Conservation (phyloP, 2,797 vertebrate species). For the Denticeps clupeoides region DNA sequence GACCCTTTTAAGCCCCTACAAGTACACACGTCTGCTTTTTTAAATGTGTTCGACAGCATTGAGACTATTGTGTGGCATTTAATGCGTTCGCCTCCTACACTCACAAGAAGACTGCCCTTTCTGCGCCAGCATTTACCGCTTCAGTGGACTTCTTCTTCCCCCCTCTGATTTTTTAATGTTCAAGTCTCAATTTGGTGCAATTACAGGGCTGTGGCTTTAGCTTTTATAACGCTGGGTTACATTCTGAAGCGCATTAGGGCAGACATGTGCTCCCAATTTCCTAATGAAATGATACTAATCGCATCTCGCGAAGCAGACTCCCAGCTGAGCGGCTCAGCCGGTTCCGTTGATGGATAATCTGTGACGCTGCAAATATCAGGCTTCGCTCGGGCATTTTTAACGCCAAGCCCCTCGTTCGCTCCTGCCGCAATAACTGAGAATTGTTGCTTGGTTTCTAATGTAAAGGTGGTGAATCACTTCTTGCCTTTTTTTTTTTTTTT, state of each 20-base stretch:
- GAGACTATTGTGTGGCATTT: background rate
- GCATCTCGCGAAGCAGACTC: conserved; percentile 28
- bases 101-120: too few relatives aligned
- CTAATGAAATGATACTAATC: conserved; percentile 41
- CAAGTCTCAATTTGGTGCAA: conserved; percentile 20
- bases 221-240: conserved; percentile 24
- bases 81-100: background rate
- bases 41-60: too few relatives aligned
- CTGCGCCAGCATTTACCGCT: background rate
- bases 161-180: background rate
- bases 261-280: conserved; percentile 32
- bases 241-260: conserved; percentile 29
- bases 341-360: conserved; percentile 32
- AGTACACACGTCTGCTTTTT: too few relatives aligned
- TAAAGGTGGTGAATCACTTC: too few relatives aligned
- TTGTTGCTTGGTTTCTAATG: too few relatives aligned
- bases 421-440: conserved; percentile 2
- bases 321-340: conserved; percentile 33
- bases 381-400: conserved; percentile 42
- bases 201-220: conserved; percentile 11
- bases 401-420: conserved; percentile 7
- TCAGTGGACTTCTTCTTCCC: background rate
- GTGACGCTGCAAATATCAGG: conserved; percentile 36
- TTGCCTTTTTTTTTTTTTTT: too few relatives aligned
- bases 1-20: too few relatives aligned